Base-by-base conservation (phyloP, 2,113 vertebrate species). In the Synodontis membranacea region DNA sequence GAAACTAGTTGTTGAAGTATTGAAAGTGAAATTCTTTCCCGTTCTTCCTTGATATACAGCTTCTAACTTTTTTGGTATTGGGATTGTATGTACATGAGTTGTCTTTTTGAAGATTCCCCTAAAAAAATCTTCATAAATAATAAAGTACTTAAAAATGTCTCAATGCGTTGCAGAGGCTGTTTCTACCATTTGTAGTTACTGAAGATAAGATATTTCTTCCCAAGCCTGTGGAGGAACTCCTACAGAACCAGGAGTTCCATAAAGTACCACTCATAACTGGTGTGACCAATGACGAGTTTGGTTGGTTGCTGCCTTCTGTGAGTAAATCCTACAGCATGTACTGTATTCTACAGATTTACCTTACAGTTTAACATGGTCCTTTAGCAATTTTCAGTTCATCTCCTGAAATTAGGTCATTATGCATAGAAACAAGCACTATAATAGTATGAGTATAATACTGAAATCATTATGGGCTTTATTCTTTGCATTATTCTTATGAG, bases 201-300 rank as follows among this genome's bases (percentile, higher is more conserved):
- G 62, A 66, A 48, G 91, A 92, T 88, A 88, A 89, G 31, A 10
- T 70, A 15, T 91, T 92, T 62, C 80, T 92, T 56, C 83, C 88
- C n/a, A 84, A 87, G 37, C 58, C 84, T 74, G 39, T 82, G 11
- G 75, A 84, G 23, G 87, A 89, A 7, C 83, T 91, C 8, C 17
- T 91, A 7, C 28, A 74, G 44, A 86, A 80, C 6, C 85, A 90
- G 15, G n/a, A 90, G 42, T 84, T 92, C 44, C 78, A 52, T 48
- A 87, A 89, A 85, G 84, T 92, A 60, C 91, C 92, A 39, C 90
- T 92, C 25, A 78, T 92, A 39, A 89, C 83, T 39, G 92, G 92
- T 39, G 56, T 92, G 5, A 92, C 9, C 15, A 44, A 74, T 85
- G 90, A 92, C 50, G 92, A 92, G 66, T 88, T 70, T 86, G 90